Evolutionary conservation across 2,113 vertebrate genomes (phyloP), one percentile per base, ranked within the genome.

Genomic region (Prionailurus viverrinus): DNA sequence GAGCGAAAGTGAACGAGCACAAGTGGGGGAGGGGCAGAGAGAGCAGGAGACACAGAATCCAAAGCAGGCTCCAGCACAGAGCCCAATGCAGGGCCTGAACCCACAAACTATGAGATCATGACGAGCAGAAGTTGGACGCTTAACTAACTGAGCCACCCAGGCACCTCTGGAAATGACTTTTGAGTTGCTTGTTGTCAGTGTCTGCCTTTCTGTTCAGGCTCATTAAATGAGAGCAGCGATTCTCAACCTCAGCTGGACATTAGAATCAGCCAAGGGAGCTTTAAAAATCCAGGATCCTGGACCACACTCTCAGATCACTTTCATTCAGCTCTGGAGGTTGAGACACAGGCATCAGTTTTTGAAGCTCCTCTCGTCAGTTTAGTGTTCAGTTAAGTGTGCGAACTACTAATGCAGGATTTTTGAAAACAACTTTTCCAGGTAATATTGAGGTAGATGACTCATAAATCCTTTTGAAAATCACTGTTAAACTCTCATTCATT

Each of bases 381-480:
- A 55, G 23, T 85, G 48, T 85, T 11, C 25, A 55, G 65, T 12
- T 21, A 68, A 81, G 61, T 61, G 48, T n/a, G 61, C 89, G 27
- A 93, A 94, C 29, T 13, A 31, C 29, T 73, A 21, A 48, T 31
- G 0, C 78, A 31, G 55, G 45, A 61, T 21, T 21, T 93, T 82
- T 85, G 84, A 23, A 15, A 91, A 39, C 13, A 95, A 21, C 4
- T 41, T 87, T 25, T 31, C 48, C 31, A 41, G 53, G 66, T 68
- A 66, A 71, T 61, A 63, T 31, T 81, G 81, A 65, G 53, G 5
- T 18, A 93, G 23, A 12, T 76, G 25, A 71, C 7, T 19, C 41
- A 69, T 15, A 48, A 55, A 25, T 19, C 41, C 33, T 83, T 96
- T 97, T 76, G 66, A 68, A 94, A 94, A 95, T 36, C 31, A 83